Conservation (phyloP, 2,888 invertebrate genomes). For the Pseudococcus longispinus region DNA sequence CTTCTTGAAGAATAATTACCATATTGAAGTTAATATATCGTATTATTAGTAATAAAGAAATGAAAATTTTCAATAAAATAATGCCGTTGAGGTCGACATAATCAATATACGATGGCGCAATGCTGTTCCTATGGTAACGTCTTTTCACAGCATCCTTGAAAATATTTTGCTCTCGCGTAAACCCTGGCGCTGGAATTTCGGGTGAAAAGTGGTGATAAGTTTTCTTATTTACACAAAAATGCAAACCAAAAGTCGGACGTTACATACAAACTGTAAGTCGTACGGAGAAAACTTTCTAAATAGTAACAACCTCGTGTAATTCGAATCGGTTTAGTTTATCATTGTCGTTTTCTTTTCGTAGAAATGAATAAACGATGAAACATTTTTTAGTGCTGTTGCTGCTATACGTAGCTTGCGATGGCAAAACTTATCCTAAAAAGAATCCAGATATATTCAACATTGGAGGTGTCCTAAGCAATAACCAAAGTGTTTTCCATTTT, state of each 20-base stretch:
- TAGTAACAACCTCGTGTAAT: not conserved
- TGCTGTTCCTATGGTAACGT: slow-evolving; percentile 56
- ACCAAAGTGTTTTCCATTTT: slow-evolving; percentile 80
- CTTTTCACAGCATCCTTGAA: slow-evolving; percentile 57
- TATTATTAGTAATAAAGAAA: not conserved
- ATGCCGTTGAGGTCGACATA: slow-evolving; percentile 40
- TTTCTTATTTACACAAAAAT: not conserved
- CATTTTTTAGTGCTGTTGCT: slow-evolving; percentile 7
- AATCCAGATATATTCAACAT: slow-evolving; percentile 83
- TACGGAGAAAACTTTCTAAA: not conserved
- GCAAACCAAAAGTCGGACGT: not conserved
- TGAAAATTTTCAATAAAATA: slow-evolving; percentile 48
- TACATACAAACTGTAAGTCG: not conserved
- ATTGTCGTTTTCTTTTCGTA: not conserved
- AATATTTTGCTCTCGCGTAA: slow-evolving; percentile 34
- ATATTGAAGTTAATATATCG: not conserved
- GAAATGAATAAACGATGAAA: slow-evolving; percentile 30
- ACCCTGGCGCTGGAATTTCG: slow-evolving; percentile 9
- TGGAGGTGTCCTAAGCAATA: slow-evolving; percentile 89
- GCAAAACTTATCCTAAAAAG: slow-evolving; percentile 51
- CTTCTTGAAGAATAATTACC: not conserved
- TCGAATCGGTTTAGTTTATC: not conserved
- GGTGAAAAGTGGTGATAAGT: slow-evolving; percentile 23
- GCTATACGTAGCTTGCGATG: slow-evolving; percentile 31
- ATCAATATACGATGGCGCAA: slow-evolving; percentile 44